A percentile compares a stretch with the other conserved stretches of the same genome.
Evolutionary conservation across 2,888 invertebrate species (phyloP).

Genomic region (Gryllus longicercus): DNA sequence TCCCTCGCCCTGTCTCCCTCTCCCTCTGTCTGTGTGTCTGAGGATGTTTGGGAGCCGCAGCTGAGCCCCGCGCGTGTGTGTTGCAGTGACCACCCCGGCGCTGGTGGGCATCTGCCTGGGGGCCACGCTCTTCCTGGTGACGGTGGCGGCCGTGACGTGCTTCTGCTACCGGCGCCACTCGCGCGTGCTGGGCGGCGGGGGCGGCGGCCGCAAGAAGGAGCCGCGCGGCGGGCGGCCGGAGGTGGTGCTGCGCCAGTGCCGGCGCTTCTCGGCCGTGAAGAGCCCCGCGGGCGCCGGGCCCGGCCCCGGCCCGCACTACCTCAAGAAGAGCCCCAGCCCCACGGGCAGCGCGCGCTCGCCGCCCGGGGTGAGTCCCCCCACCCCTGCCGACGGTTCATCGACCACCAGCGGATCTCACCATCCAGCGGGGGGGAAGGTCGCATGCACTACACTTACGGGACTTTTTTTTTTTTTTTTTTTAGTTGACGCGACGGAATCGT

Average conservation of each 20-base stretch:
- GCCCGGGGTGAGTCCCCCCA: slow-evolving; percentile 50
- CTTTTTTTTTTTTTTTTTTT: no score
- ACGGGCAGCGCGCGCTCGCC: slow-evolving; percentile 55
- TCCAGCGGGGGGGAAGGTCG: no score
- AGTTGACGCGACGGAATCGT: no score
- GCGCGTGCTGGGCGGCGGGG: neutral
- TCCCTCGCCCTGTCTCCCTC: no score
- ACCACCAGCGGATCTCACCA: no score
- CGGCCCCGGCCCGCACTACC: slow-evolving; percentile 65
- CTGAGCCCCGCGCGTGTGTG: neutral
- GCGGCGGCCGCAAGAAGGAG: slow-evolving; percentile 27
- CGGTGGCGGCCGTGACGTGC: slow-evolving; percentile 60
- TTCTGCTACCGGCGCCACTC: slow-evolving; percentile 58
- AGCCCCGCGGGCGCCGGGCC: slow-evolving; percentile 73
- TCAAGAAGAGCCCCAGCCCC: slow-evolving; percentile 91
- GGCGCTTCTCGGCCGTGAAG: slow-evolving; percentile 76
- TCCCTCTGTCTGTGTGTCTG: no score
- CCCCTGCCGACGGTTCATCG: no score
- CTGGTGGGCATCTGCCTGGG: slow-evolving; percentile 63
- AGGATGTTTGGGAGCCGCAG: no score
- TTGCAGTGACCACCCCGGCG: slow-evolving; percentile 54
- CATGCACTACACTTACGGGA: no score
- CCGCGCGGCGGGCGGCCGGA: slow-evolving; percentile 25
- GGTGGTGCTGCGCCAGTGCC: slow-evolving; percentile 68
- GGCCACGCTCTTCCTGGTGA: slow-evolving; percentile 56